Evolutionary conservation across 2,888 invertebrate species (phyloP), one percentile per base, ranked within the genome.

Genomic region (Andrena dorsata): DNA sequence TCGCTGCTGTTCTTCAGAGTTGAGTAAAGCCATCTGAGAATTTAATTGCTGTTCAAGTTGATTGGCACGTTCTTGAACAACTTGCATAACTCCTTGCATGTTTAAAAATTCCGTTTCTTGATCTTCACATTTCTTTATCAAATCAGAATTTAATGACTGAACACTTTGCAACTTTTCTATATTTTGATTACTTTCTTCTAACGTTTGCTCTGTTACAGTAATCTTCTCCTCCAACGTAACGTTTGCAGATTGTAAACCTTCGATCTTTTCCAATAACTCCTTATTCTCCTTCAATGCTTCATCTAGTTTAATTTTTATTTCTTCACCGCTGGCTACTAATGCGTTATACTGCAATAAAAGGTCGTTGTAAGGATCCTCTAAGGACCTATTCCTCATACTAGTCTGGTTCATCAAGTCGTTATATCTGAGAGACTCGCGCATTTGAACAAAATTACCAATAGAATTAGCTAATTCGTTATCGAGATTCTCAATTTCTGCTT

Each of bases 401-500:
- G 84, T 85, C 23, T 88, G 84, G 82, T 95, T 96, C 79, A 97
- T 94, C 76, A 95, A 94, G 88, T 96, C 95, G 1, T 96, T 95
- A 88, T 95, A 95, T 2, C 95, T 94, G 56, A 96, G 94, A 83
- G 95, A 95, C 91, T 97, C 96, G 91, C 97, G 96, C 51, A 97
- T 95, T 49, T 95, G 95, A 47, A 95, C 94, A 53, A 96, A 95
- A 88, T 96, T 96, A 7, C 95, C 95, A 87, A 96, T 96, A 74
- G 96, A 95, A 88, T 96, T 95, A 2, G 92, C 94, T 68, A 96
- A 95, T 90, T 97, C 97, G 35, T 95, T 93, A 92, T 97, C 96
- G 77, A 97, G 94, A 53, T 95, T 96, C 93, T 97, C 97, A 74
- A 97, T 96, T 82, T 96, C 96, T 65, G 96, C 95, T 91, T 97